phyloP scores from a whole-genome alignment of 2,888 invertebrate genomes.

The Sipunculus nudus region DNA sequence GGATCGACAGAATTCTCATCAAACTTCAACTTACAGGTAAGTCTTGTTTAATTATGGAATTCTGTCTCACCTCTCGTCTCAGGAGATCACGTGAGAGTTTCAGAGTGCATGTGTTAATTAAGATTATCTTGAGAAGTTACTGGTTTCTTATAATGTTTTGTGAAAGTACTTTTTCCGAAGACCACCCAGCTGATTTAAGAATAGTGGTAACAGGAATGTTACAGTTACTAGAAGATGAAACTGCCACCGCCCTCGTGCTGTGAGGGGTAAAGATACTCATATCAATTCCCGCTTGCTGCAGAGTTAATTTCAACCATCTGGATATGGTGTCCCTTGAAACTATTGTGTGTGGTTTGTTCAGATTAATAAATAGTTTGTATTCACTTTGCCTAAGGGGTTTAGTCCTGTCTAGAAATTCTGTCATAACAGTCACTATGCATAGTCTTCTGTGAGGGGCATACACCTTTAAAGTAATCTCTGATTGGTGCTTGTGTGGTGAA shows the following conservation, averaged over 20 bases:
- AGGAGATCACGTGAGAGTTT: too few species aligned
- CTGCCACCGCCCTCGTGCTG: constrained; percentile 19
- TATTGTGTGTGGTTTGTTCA: constrained; percentile 18
- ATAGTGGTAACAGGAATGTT: constrained; percentile 18
- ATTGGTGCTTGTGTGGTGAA: constrained; percentile 20
- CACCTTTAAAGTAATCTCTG: constrained; percentile 4
- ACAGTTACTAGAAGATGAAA: constrained; percentile 3
- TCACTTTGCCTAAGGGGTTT: constrained; percentile 15
- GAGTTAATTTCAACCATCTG: constrained; percentile 24
- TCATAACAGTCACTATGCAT: constrained; percentile 19
- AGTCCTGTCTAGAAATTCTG: constrained; percentile 16
- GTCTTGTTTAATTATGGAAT: too few species aligned
- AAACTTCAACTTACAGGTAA: too few species aligned
- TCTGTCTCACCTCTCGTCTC: too few species aligned
- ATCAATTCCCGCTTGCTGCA: constrained; percentile 24
- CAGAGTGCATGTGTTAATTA: too few species aligned
- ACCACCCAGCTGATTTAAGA: constrained; percentile 27
- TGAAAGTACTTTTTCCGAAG: constrained; percentile 1
- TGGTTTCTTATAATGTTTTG: constrained; percentile 5
- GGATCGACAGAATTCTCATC: too few species aligned
- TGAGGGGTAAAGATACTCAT: constrained; percentile 20
- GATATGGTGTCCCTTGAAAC: constrained; percentile 24
- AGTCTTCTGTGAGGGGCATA: constrained; percentile 19
- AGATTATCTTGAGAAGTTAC: too few species aligned
- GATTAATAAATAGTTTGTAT: constrained; percentile 19